phyloP scores from a whole-genome alignment of 2,113 vertebrate genomes.

The Spea multiplicata region DNA sequence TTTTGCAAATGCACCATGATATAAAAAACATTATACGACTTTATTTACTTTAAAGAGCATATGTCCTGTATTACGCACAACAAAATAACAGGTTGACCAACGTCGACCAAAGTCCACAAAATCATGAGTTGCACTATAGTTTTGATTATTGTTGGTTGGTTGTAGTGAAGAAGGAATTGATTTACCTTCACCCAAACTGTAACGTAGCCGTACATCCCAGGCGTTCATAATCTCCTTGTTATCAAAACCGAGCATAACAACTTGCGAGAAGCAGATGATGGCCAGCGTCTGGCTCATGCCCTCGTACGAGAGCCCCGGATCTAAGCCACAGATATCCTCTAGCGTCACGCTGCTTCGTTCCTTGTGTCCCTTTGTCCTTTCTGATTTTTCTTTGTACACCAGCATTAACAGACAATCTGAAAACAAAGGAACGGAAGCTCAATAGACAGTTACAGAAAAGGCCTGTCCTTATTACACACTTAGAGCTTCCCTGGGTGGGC shows the following conservation, averaged over 20 bases:
- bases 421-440: conserved; percentile 1
- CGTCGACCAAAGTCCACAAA: too few relatives aligned
- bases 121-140: too few relatives aligned
- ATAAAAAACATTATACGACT: too few relatives aligned
- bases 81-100: too few relatives aligned
- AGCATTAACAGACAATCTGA: conserved; percentile 91
- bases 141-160: too few relatives aligned
- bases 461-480: too few relatives aligned
- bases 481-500: too few relatives aligned
- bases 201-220: conserved; percentile 88
- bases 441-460: too few relatives aligned
- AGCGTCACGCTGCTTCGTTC: conserved; percentile 81
- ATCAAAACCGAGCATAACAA: conserved; percentile 87
- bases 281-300: conserved; percentile 82
- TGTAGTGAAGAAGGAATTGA: too few relatives aligned
- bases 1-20: too few relatives aligned
- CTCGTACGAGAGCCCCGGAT: conserved; percentile 84
- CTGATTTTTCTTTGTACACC: conserved; percentile 84
- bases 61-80: too few relatives aligned
- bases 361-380: conserved; percentile 73
- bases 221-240: conserved; percentile 82
- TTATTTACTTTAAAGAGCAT: too few relatives aligned
- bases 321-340: conserved; percentile 94
- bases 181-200: conserved; percentile 90
- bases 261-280: conserved; percentile 83